Percentiles rank a stretch among this genome's conserved stretches.
Conservation (phyloP, 2,888 invertebrate genomes). For the Drosophila nigritarsus region DNA sequence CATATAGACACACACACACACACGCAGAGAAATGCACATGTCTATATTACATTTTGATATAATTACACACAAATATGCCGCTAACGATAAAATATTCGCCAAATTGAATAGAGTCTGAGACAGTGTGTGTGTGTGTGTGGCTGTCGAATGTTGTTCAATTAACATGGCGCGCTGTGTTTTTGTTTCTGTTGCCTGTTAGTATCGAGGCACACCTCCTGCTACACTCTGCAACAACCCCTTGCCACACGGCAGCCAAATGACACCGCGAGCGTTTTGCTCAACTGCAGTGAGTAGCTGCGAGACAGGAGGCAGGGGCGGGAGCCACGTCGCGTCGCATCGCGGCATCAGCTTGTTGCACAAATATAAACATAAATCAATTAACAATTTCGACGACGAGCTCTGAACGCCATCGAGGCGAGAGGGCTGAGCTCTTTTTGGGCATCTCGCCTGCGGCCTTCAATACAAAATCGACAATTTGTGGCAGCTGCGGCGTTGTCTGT, state of each 20-base stretch:
- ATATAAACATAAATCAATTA: conserved; percentile 81
- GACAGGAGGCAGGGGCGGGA: background rate
- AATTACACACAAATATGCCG: conserved; percentile 79
- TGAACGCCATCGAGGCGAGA: conserved; percentile 1
- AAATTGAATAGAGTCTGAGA: conserved; percentile 62
- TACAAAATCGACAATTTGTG: conserved; percentile 68
- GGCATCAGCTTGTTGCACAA: conserved; percentile 78
- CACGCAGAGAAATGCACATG: background rate
- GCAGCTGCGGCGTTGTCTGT: conserved; percentile 41
- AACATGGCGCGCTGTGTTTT: conserved; percentile 67
- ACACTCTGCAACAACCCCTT: background rate
- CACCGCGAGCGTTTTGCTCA: conserved; percentile 71
- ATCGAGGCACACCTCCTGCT: conserved; percentile 2
- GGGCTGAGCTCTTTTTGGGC: conserved; percentile 30
- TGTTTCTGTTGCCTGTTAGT: conserved; percentile 66
- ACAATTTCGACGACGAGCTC: conserved; percentile 59
- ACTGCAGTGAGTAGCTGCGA: conserved; percentile 14
- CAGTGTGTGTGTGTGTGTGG: conserved; percentile 7
- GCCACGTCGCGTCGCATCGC: conserved; percentile 6
- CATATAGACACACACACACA: conserved; percentile 18
- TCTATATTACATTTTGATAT: conserved; percentile 66
- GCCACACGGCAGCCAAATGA: conserved; percentile 35
- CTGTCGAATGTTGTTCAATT: conserved; percentile 79
- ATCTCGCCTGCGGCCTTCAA: conserved; percentile 55
- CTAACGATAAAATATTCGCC: conserved; percentile 60